Evolutionary conservation across 2,888 invertebrate species (phyloP).

Genomic region (Anthophora plumipes): DNA sequence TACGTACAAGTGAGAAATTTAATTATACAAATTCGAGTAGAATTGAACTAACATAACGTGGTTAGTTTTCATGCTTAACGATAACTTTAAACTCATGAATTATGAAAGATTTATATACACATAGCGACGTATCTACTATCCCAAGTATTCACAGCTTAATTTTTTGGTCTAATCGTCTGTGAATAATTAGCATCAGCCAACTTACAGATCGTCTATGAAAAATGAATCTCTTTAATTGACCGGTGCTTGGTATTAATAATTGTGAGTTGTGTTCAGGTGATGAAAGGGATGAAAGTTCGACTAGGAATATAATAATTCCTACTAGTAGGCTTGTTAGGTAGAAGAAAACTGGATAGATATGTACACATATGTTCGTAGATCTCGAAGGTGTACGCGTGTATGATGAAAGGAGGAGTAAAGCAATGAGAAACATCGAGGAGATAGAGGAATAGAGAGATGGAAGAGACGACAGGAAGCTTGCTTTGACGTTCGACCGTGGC

Average conservation of each 20-base stretch:
- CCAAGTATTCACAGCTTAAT: too few species aligned
- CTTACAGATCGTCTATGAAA: too few species aligned
- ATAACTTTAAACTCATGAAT: neutral
- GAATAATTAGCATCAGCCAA: too few species aligned
- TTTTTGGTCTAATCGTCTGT: too few species aligned
- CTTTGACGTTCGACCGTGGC: slow-evolving; percentile 69
- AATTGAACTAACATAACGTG: slow-evolving; percentile 16
- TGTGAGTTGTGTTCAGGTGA: too few species aligned
- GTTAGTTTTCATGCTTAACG: neutral
- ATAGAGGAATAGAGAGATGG: neutral
- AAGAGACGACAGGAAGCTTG: slow-evolving; percentile 45
- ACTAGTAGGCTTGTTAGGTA: too few species aligned
- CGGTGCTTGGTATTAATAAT: too few species aligned
- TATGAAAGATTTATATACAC: slow-evolving; percentile 3
- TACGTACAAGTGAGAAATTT: neutral
- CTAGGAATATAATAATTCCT: too few species aligned
- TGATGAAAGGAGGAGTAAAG: neutral
- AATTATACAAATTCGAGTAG: slow-evolving; percentile 1
- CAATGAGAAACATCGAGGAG: neutral
- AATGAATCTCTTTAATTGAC: too few species aligned
- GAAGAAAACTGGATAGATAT: too few species aligned
- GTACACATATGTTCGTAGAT: too few species aligned
- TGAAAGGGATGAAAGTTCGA: neutral
- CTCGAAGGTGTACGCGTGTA: neutral
- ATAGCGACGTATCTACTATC: too few species aligned